Base-by-base conservation (phyloP, 2,888 invertebrate species). In the Aleiodes testaceus region DNA sequence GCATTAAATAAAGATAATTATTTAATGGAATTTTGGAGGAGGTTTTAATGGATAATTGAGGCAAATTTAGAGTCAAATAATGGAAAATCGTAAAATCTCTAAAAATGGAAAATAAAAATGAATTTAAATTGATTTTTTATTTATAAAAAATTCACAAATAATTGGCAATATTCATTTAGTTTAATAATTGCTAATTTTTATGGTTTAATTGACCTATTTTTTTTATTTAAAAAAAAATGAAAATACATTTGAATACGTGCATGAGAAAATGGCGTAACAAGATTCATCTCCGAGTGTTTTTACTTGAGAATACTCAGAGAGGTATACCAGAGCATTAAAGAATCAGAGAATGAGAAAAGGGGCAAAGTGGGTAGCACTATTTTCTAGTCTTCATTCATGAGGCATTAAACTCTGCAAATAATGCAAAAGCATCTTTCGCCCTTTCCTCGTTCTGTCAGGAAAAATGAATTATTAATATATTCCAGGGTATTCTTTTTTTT, bases 151-250 rank as follows among this genome's bases (percentile, higher is more conserved):
- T n/a, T n/a, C n/a, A n/a, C n/a, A n/a, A n/a, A n/a, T n/a, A n/a
- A n/a, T n/a, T n/a, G n/a, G n/a, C n/a, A n/a, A n/a, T n/a, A n/a
- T n/a, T n/a, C n/a, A n/a, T n/a, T n/a, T n/a, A n/a, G n/a, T 52
- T 12, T 52, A 9, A 71, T 70, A 72, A 64, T 71, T 75, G 72
- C 68, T 71, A 72, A 73, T 75, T 74, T 74, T 75, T 72, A 75
- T 70, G 68, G 67, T 69, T 69, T 74, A 74, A 74, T 72, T 75
- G 71, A 75, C 75, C 75, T 45, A 75, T 55, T 71, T 75, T 7
- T 22, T 22, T 26, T 26, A 2, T 26, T 5, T 26, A 26, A 26
- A 2, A 5, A 18, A 52, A 12, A n/a, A 22, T 22, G 12, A 22
- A 11, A 47, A 45, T 47, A 47, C 12, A n/a, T 52, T 52, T 52